Conservation (phyloP, 2,797 vertebrate species). For the Vireo griseus region DNA sequence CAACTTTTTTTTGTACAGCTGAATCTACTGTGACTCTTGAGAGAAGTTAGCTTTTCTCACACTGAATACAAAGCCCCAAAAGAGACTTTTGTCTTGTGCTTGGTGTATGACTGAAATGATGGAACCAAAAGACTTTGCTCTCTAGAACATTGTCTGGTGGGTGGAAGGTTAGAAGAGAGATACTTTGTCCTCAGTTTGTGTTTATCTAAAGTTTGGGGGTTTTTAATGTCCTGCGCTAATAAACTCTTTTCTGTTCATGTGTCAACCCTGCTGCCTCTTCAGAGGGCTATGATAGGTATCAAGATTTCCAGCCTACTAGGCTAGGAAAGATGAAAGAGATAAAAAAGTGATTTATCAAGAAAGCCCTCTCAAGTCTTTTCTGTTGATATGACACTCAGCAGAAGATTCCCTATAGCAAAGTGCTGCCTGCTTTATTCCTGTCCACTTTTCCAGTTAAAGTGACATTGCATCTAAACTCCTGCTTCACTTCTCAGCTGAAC, state of each 20-base stretch:
- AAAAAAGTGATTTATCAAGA: not conserved
- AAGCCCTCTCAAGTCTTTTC: not conserved
- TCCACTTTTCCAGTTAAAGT: not conserved
- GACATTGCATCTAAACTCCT: not conserved
- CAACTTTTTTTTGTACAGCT: not conserved
- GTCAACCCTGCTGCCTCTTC: not conserved
- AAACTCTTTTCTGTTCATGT: not conserved
- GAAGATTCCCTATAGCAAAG: not conserved
- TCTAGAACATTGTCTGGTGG: not conserved
- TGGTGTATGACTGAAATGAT: not conserved
- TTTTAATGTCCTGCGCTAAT: not conserved
- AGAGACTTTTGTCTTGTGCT: not conserved
- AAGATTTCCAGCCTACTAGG: not conserved
- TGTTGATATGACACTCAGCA: not conserved
- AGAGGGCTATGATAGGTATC: not conserved
- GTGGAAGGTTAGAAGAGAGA: not conserved
- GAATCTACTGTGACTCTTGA: not conserved
- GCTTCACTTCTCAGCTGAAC: not conserved
- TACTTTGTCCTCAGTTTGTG: not conserved
- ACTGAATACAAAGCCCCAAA: not conserved
- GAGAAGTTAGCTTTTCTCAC: not conserved
- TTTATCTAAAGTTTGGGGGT: not conserved
- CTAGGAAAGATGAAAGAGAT: not conserved
- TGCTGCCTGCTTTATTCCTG: not conserved
- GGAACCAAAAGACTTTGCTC: not conserved